phyloP scores from a whole-genome alignment of 23 tunicate genomes.

The Botrylloides violaceus region DNA sequence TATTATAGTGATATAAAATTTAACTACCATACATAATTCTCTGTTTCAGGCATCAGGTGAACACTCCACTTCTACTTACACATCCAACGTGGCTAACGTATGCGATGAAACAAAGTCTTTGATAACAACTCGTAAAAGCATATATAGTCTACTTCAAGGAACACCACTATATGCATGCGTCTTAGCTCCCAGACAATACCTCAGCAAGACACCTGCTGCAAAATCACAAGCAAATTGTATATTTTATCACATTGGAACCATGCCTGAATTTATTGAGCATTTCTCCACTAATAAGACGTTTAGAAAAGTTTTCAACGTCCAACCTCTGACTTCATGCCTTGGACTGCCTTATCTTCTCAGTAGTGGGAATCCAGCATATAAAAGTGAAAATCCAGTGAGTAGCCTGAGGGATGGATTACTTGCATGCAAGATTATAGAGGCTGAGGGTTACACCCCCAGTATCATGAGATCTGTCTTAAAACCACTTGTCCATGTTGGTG shows the following conservation, averaged over 20 bases:
- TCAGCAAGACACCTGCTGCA: not conserved
- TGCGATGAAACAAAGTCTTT: slow-evolving; percentile 32
- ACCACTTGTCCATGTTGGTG: slow-evolving; percentile 52
- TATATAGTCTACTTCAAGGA: slow-evolving; percentile 31
- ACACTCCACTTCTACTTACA: slow-evolving; percentile 35
- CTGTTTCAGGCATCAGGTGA: slow-evolving; percentile 36
- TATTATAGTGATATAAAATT: no score
- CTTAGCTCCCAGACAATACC: slow-evolving; percentile 10
- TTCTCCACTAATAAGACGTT: slow-evolving; percentile 30
- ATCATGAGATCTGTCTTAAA: slow-evolving; percentile 41
- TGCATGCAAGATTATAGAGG: slow-evolving; percentile 16
- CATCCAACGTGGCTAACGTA: slow-evolving; percentile 59
- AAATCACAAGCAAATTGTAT: slow-evolving; percentile 5
- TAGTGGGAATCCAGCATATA: not conserved
- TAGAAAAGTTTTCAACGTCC: slow-evolving; percentile 16
- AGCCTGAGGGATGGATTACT: not conserved
- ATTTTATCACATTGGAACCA: slow-evolving; percentile 81
- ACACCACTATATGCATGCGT: slow-evolving; percentile 36
- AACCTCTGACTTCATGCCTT: slow-evolving; percentile 21
- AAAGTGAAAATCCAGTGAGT: not conserved
- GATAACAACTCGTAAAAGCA: slow-evolving; percentile 25
- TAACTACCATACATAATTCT: no score
- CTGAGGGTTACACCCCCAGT: slow-evolving; percentile 11
- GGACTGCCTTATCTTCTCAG: slow-evolving; percentile 42
- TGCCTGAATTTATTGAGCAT: slow-evolving; percentile 34